Base-by-base conservation (phyloP, 53 echinoderm and acorn worm species). In the Paracentrotus lividus region DNA sequence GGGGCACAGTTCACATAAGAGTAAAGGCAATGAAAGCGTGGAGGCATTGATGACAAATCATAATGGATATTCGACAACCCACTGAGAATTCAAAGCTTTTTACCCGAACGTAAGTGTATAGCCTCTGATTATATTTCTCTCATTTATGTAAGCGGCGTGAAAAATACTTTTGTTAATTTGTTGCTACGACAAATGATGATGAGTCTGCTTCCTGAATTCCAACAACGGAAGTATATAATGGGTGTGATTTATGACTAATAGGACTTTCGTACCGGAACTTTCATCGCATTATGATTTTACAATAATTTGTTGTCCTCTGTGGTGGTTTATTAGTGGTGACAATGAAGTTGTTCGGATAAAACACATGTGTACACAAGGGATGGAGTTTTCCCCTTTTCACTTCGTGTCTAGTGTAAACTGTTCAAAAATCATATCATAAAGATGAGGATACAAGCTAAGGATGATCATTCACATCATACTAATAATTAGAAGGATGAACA, bases 31-130 rank as follows among this genome's bases (percentile, higher is more conserved):
- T 72, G 40, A 21, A 7, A 40, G 20, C 18, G 72, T 21, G 20
- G 72, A 40, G 38, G 72, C 10, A 72, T 40, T 72, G 72, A 72
- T 72, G 72, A 36, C 72, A 72, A 72, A 72, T 72, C 72, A 72
- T 72, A 72, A 72, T 15, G 20, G 40, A 72, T 16, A 72, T 72
- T 20, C 5, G 18, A 72, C 72, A 38, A 72, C 72, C 67, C 67
- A 33, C 16, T 36, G 72, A 20, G 40, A 72, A 38, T 40, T 38
- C 72, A 72, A 36, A 16, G 38, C 21, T 40, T 38, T 72, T 5
- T 8, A 38, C 36, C 36, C 33, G 4, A 38, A 18, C 21, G 5
- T 5, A 32, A 72, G 40, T 72, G 20, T 20, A 72, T 14, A 38
- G 40, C 40, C 40, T 40, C 5, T 16, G 40, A 38, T 40, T 72